Evolutionary conservation across 2,113 vertebrate species (phyloP), one percentile per base, ranked within the genome.

Genomic region (Pontoporia blainvillei): DNA sequence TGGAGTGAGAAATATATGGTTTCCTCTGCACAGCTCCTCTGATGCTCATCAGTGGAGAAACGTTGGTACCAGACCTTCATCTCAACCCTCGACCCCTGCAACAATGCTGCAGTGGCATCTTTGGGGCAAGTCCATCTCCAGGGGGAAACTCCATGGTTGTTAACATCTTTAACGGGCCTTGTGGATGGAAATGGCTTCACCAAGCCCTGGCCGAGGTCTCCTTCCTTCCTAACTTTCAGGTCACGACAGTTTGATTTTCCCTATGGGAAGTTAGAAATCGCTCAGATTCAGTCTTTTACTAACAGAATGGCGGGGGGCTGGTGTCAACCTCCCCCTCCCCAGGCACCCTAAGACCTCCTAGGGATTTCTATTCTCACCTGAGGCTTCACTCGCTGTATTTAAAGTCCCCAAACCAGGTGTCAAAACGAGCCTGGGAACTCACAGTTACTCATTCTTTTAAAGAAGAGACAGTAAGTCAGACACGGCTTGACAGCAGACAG

Each of bases 31-130:
- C 95, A 91, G 95, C 78, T 95, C 84, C 95, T 96, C 90, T 0
- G 97, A 96, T 83, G 95, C 72, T 89, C 90, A 96, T 97, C 97
- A 81, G 79, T n/a, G 95, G 89, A 98, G 96, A 95, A 96, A 85
- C 0, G 61, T 94, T 41, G 72, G 34, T 95, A 93, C 98, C 87
- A 87, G 93, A 96, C 91, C 67, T 96, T 97, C 98, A 96, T 96
- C 96, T 95, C 95, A 79, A 98, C 88, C 86, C 76, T 90, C 34
- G 73, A 94, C 91, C 96, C 96, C 97, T 73, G 64, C 52, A 18
- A 14, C 6, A 17, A 62, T 34, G 34, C 52, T 15, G 8, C 17
- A 17, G 39, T 34, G 93, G 87, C 18, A 2, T 36, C 6, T 27
- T 15, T 13, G 49, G 81, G 20, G 44, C 44, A 25, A 41, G 27